phyloP scores from a whole-genome alignment of 1,140 invertebrate genomes.

The Heliconius melpomene region DNA sequence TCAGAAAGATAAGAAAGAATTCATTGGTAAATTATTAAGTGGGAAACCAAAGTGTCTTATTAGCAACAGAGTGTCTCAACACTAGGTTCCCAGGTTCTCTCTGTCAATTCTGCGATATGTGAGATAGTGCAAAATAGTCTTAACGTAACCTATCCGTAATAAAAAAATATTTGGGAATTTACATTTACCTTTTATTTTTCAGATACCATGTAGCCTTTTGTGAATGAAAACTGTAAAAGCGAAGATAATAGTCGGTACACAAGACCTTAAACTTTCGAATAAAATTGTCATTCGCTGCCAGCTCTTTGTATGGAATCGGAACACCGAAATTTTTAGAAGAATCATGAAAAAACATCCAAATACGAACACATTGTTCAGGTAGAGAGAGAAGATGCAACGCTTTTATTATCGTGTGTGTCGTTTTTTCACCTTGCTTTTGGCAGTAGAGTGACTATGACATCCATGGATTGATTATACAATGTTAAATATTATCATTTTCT shows the following conservation, averaged over 20 bases:
- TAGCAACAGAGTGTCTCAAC: too few relatives aligned
- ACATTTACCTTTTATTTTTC: too few relatives aligned
- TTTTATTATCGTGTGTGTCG: conserved; percentile 3
- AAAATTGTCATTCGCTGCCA: conserved; percentile 11
- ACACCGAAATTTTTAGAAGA: neutral
- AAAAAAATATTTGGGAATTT: too few relatives aligned
- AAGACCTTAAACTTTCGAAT: conserved; percentile 14
- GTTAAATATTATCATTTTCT: neutral
- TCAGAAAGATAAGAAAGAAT: too few relatives aligned
- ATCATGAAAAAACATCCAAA: neutral
- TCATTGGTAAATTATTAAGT: too few relatives aligned
- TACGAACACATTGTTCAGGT: neutral
- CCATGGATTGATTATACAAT: neutral
- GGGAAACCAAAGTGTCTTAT: too few relatives aligned
- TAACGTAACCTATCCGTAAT: too few relatives aligned
- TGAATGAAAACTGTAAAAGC: neutral
- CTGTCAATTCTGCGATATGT: too few relatives aligned
- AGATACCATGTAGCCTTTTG: neutral
- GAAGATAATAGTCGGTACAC: neutral
- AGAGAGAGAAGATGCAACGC: conserved; percentile 8
- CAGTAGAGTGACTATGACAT: neutral
- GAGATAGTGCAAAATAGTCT: too few relatives aligned
- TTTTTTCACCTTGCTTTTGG: conserved; percentile 8
- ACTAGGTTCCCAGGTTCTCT: too few relatives aligned
- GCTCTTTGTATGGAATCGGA: neutral